Evolutionary conservation across 2,113 vertebrate genomes (phyloP), one percentile per base, ranked within the genome.

Genomic region (Phyllostomus hastatus): DNA sequence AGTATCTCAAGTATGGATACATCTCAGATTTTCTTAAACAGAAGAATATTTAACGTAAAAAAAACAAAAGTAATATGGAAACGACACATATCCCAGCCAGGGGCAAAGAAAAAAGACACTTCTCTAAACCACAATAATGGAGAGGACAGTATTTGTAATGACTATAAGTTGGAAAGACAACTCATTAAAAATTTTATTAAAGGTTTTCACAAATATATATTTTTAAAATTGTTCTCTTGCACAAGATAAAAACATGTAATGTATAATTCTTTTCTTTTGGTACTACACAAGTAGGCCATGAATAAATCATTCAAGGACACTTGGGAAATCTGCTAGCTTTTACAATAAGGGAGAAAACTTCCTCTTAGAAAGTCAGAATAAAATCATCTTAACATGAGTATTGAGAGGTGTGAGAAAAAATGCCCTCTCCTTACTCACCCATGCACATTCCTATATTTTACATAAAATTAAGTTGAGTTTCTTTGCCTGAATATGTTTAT

Each of bases 231-330:
- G 70, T 43, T 96, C 66, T 93, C 79, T 97, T 88, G 59, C 43
- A 69, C 33, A 95, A 94, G 66, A 95, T 94, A 43, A 90, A 95
- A 94, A 75, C 61, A 87, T 15, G 78, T 88, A 96, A 96, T 95
- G 76, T 90, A 90, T 97, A 97, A 95, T 97, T 97, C 94, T 96
- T 96, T 96, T 94, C 94, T 96, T 97, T 97, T 96, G 84, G 90
- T 93, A 91, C 94, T 96, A 94, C 22, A 96, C 88, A 96, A 94
- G 93, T 57, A 94, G 95, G 41, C 66, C 33, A 88, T 97, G 92
- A 97, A 97, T 96, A 97, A 97, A 97, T 96, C 90, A 97, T 92
- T 95, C 84, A 95, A 93, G 96, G 95, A 70, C 95, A 95, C 79
- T 73, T 31, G 38, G 91, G 93, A 96, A 97, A 94, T 93, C 75